Conservation (phyloP, 2,113 vertebrate genomes). For the Centrocercus urophasianus region DNA sequence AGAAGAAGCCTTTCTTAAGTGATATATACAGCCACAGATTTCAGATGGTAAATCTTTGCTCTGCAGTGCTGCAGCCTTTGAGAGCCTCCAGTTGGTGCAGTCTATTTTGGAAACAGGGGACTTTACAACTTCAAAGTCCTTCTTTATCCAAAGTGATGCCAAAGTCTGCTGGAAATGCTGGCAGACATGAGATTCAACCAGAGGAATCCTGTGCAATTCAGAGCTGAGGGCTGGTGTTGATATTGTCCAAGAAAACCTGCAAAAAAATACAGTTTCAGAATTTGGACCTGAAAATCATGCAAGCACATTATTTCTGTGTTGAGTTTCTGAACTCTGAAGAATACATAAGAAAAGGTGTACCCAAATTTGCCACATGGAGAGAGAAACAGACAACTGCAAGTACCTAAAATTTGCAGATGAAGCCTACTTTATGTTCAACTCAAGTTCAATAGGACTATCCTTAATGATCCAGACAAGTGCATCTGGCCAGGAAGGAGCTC, state of each 20-base stretch:
- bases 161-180: neutral
- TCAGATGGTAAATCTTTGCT: neutral
- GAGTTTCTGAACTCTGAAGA: neutral
- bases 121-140: neutral
- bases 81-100: neutral
- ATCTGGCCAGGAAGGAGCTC: neutral
- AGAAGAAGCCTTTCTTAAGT: neutral
- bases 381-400: neutral
- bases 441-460: neutral
- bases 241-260: neutral
- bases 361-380: neutral
- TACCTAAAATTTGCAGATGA: neutral
- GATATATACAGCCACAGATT: neutral
- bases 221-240: neutral
- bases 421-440: neutral
- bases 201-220: neutral
- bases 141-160: neutral
- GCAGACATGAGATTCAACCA: neutral
- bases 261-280: neutral
- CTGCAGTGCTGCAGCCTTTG: neutral
- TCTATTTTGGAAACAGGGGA: neutral
- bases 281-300: neutral
- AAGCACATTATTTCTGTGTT: neutral
- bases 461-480: neutral
- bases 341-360: neutral